Evolutionary conservation across 2,113 vertebrate species (phyloP).

Genomic region (Oxygymnocypris stewartii): DNA sequence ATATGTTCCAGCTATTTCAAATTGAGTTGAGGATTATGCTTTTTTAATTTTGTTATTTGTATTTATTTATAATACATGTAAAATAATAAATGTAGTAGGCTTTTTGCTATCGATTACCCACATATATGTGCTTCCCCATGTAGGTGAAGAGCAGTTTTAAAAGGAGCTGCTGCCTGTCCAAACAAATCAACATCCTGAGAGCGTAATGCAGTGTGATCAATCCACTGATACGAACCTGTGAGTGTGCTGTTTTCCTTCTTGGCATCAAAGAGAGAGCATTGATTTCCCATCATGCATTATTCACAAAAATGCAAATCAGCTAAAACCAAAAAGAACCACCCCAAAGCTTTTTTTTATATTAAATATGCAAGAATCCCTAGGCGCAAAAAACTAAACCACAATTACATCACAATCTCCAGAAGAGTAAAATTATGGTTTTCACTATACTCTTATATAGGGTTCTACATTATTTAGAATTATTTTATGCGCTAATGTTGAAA

Average conservation of each 20-base stretch:
- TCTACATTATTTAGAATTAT: too few species aligned
- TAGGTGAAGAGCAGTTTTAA: constrained; percentile 13
- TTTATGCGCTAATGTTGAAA: not conserved
- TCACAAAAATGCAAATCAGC: constrained; percentile 59
- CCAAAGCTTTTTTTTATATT: constrained; percentile 41
- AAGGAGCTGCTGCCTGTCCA: constrained; percentile 32
- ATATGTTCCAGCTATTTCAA: too few species aligned
- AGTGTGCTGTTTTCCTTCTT: constrained; percentile 49
- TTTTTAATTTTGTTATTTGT: too few species aligned
- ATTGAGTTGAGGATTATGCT: too few species aligned
- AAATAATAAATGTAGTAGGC: too few species aligned
- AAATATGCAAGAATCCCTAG: constrained; percentile 34
- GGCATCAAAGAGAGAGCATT: constrained; percentile 47
- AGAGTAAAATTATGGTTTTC: not conserved
- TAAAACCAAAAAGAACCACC: constrained; percentile 41
- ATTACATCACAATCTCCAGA: constrained; percentile 39
- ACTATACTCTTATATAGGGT: not conserved
- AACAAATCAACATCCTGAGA: not conserved
- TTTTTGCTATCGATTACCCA: not conserved
- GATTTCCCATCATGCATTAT: constrained; percentile 63
- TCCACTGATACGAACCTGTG: constrained; percentile 25
- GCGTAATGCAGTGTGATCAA: constrained; percentile 42
- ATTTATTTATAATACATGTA: not conserved
- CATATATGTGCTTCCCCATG: constrained; percentile 2
- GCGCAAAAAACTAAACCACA: constrained; percentile 19